Conservation (phyloP, 2,888 invertebrate genomes). For the Drosophila kokeensis region DNA sequence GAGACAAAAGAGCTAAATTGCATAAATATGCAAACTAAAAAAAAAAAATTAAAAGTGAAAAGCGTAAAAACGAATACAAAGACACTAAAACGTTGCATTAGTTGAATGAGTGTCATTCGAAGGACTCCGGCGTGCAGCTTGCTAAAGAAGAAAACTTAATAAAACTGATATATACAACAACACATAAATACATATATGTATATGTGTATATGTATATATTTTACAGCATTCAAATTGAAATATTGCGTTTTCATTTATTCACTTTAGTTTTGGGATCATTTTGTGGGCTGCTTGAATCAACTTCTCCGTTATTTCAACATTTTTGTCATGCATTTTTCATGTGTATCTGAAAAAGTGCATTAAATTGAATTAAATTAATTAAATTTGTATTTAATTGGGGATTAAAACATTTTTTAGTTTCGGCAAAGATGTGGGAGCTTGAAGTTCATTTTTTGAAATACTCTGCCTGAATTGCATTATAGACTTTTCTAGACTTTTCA, state of each 20-base stretch:
- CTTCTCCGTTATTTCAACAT: background rate
- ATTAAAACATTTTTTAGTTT: background rate
- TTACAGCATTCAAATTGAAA: constrained; percentile 66
- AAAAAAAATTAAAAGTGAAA: constrained; percentile 8
- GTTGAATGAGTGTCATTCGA: constrained; percentile 42
- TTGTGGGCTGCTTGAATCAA: background rate
- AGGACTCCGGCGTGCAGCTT: constrained; percentile 56
- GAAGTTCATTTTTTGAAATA: background rate
- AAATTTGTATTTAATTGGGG: background rate
- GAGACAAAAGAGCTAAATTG: constrained; percentile 23
- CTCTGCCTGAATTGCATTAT: background rate
- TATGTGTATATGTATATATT: constrained; percentile 64
- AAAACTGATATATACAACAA: constrained; percentile 65
- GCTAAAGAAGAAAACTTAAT: constrained; percentile 72
- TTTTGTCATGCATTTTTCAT: background rate
- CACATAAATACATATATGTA: constrained; percentile 34
- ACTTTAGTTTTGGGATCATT: background rate
- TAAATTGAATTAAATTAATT: background rate
- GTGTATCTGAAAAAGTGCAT: background rate
- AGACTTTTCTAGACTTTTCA: background rate
- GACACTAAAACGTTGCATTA: constrained; percentile 26
- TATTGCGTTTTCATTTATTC: constrained; percentile 38
- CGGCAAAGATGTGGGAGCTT: background rate
- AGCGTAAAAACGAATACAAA: constrained; percentile 27
- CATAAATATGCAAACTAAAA: constrained; percentile 20